Conservation (phyloP, 2,113 vertebrate species). For the Tragulus kanchil region DNA sequence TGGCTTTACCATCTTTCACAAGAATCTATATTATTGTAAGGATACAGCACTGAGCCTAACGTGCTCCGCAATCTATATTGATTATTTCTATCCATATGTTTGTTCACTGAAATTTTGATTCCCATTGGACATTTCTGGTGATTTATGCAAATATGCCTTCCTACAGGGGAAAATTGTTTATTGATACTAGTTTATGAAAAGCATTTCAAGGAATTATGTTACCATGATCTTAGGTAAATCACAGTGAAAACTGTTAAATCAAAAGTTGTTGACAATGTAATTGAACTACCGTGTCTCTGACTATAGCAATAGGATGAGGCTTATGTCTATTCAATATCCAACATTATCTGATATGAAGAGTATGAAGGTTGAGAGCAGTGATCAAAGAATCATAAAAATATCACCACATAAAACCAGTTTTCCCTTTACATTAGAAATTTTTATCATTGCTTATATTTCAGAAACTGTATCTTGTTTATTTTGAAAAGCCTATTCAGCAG, state of each 20-base stretch:
- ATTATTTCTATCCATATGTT: background rate
- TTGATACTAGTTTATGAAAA: slow-evolving; percentile 13
- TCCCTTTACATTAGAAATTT: background rate
- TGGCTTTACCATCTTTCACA: background rate
- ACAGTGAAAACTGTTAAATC: background rate
- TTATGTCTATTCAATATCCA: background rate
- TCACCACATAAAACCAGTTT: background rate
- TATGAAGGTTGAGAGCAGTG: background rate
- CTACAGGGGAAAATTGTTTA: background rate
- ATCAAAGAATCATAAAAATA: slow-evolving; percentile 11
- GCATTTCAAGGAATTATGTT: background rate
- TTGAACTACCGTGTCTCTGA: background rate
- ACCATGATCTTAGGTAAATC: background rate
- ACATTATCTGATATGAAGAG: background rate
- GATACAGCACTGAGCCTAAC: background rate
- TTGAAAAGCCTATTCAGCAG: slow-evolving; percentile 39
- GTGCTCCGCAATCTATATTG: background rate
- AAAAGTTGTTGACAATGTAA: background rate
- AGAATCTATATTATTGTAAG: background rate
- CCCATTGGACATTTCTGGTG: background rate
- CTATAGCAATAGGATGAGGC: background rate
- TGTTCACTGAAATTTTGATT: background rate
- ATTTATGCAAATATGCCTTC: background rate
- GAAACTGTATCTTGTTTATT: slow-evolving; percentile 55
- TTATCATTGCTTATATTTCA: slow-evolving; percentile 50